Base-by-base conservation (phyloP, 2,888 invertebrate species). In the Sclerodermus sp. region DNA sequence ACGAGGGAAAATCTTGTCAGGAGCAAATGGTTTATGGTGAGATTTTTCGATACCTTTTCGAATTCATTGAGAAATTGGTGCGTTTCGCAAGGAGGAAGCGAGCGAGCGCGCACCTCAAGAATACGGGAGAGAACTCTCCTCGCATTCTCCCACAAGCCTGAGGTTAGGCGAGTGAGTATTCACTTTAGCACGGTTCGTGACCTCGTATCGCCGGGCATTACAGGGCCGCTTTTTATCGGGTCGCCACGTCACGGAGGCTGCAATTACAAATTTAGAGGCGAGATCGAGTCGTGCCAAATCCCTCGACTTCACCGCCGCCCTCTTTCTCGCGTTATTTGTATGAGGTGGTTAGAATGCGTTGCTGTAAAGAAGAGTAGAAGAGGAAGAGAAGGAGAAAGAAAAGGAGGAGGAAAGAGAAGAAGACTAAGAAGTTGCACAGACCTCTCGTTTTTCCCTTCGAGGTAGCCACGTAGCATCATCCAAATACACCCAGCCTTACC, bases 191-290 rank as follows among this genome's bases (percentile, higher is more conserved):
- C 55, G 65, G 70, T 70, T 70, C 70, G 66, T 68, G 70, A 70
- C 67, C 70, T 62, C 63, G 69, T 66, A 68, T 64, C 65, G 66
- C 65, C 60, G 58, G 57, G 64, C 60, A 68, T 70, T 68, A 68
- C 63, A 55, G 23, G 23, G 64, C 56, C 59, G 54, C 62, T 64
- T 67, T 64, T 64, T 58, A 63, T 65, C 67, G 65, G 62, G 65
- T 69, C 68, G 67, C 68, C 68, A 70, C 68, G 73, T 74, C 74
- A 73, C 65, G 70, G 72, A 74, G 73, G 70, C 73, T 74, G 66
- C 74, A 74, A 75, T 74, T 75, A 75, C 74, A 73, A 73, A 74
- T 74, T 75, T 74, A 70, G 73, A 73, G 74, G 74, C 73, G 74
- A 75, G 75, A 74, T 71, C 72, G 57, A 71, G 71, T 73, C 72